Conservation (phyloP, 53 echinoderm and acorn worm genomes). For the Echinometra lucunter region DNA sequence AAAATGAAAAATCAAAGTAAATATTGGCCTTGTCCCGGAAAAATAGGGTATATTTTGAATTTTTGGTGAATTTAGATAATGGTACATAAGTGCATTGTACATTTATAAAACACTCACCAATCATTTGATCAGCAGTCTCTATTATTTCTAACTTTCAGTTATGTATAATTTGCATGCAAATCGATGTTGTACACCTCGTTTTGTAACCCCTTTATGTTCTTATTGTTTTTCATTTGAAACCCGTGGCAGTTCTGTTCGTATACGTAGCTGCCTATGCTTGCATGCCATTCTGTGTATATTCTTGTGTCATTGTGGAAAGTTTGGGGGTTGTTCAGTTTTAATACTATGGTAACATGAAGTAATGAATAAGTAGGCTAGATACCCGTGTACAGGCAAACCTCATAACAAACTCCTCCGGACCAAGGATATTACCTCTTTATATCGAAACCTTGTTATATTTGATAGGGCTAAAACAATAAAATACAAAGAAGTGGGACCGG, state of each 20-base stretch:
- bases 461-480: too few relatives aligned
- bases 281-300: constrained; percentile 7
- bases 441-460: too few relatives aligned
- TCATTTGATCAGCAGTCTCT: background rate
- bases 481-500: too few relatives aligned
- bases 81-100: background rate
- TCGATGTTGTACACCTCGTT: background rate
- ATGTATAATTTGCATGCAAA: background rate
- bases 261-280: background rate
- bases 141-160: background rate
- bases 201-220: background rate
- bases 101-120: background rate
- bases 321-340: background rate
- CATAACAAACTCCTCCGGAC: too few relatives aligned
- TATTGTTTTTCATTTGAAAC: background rate
- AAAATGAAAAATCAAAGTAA: too few relatives aligned
- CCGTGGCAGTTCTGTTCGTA: background rate
- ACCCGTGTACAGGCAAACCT: too few relatives aligned
- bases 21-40: background rate
- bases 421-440: too few relatives aligned
- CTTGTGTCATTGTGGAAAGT: background rate
- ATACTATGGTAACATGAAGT: background rate
- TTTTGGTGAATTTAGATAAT: background rate
- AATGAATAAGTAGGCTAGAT: background rate
- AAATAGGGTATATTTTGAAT: background rate